These are phyloP conservation scores for Drosophila bocqueti DNA, from an alignment of 1,140 invertebrate species.

Conservation along the genomic window DNA sequence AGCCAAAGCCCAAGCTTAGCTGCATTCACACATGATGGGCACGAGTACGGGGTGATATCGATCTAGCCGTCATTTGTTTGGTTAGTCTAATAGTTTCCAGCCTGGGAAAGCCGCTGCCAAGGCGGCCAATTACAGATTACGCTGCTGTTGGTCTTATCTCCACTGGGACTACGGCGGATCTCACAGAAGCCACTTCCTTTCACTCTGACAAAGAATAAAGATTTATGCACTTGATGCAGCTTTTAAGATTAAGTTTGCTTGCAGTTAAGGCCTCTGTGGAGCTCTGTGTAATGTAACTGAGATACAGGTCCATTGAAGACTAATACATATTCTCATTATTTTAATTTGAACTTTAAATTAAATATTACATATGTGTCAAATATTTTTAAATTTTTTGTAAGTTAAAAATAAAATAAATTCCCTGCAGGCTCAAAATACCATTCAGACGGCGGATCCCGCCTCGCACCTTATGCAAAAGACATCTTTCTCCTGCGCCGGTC, in stretches of 20 bases:
- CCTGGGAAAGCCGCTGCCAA: constrained; percentile 37
- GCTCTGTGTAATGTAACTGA: background rate
- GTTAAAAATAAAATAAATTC: background rate
- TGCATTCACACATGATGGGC: constrained; percentile 38
- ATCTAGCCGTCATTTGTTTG: constrained; percentile 60
- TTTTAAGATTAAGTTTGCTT: background rate
- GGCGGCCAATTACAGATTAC: constrained; percentile 33
- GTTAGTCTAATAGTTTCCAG: constrained; percentile 44
- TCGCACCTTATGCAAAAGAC: constrained; percentile 69
- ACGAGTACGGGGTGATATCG: constrained; percentile 46
- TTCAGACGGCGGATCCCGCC: constrained; percentile 36
- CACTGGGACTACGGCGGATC: background rate
- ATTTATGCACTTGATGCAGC: background rate
- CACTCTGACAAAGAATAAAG: constrained; percentile 5
- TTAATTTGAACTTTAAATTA: background rate
- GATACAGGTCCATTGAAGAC: no score
- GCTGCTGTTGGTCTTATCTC: constrained; percentile 5
- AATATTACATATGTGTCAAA: background rate
- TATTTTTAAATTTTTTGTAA: background rate
- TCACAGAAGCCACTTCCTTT: constrained; percentile 19
- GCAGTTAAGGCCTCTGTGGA: background rate
- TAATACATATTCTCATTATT: background rate
- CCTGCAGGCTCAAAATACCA: constrained; percentile 66
- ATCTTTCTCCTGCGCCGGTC: constrained; percentile 88
- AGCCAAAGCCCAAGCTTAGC: constrained; percentile 8